A percentile compares a stretch with the other conserved stretches of the same genome.
Evolutionary conservation across 2,797 vertebrate genomes (phyloP).

Genomic region (Setipinna tenuifilis): DNA sequence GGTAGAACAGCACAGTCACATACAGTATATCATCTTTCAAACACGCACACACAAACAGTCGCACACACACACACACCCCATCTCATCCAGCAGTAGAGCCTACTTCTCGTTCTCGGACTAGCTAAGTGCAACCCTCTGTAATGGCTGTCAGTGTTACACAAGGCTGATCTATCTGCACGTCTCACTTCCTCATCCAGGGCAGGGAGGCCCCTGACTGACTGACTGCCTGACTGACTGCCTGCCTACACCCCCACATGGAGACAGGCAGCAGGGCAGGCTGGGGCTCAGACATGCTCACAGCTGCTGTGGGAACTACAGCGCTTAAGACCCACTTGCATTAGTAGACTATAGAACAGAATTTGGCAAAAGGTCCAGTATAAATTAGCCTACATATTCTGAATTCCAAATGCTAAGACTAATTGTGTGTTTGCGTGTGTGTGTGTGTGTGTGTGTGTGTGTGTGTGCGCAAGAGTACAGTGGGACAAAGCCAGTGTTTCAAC

Average conservation of each 20-base stretch:
- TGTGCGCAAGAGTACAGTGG: neutral
- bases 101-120: neutral
- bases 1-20: too few species aligned
- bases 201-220: neutral
- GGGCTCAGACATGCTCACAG: neutral
- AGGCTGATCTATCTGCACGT: neutral
- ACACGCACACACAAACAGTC: neutral
- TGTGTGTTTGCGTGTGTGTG: neutral
- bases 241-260: neutral
- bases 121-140: neutral
- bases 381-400: conserved; percentile 21
- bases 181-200: conserved; percentile 1
- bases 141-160: neutral
- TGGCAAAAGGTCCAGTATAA: neutral
- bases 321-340: neutral
- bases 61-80: neutral
- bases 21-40: too few species aligned
- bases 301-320: neutral
- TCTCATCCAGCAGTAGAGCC: neutral
- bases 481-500: conserved; percentile 9
- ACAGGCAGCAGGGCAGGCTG: neutral
- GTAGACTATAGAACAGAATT: conserved; percentile 1
- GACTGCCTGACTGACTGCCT: too few species aligned
- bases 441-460: neutral
- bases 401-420: neutral